These are phyloP conservation scores for Acestrorhynchus altus DNA, from an alignment of 2,797 vertebrate species.

Conservation along the genomic window DNA sequence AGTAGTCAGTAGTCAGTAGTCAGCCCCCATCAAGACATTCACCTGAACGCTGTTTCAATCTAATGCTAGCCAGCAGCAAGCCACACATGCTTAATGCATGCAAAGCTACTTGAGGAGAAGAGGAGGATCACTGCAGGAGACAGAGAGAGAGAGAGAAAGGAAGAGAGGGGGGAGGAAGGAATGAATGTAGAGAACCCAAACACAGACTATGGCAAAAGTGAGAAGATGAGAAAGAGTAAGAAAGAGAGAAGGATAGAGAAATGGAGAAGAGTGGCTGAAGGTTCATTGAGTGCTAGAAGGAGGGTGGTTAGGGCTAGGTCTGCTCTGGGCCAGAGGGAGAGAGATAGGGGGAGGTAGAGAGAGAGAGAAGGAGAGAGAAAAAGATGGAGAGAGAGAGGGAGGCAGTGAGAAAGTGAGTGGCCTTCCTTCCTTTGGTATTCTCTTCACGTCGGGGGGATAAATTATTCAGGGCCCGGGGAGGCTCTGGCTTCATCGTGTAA, in stretches of 20 bases:
- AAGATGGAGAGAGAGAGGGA: constrained; percentile 25
- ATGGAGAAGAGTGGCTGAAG: constrained; percentile 1
- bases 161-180: neutral
- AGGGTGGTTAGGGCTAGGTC: constrained; percentile 14
- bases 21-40: neutral
- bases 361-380: constrained; percentile 39
- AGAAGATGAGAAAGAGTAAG: constrained; percentile 40
- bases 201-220: neutral
- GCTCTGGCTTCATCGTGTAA: constrained; percentile 80
- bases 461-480: constrained; percentile 81
- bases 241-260: too few relatives aligned
- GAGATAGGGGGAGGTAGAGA: constrained; percentile 22
- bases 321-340: neutral
- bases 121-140: constrained; percentile 35
- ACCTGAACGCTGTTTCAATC: constrained; percentile 21
- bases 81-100: constrained; percentile 42
- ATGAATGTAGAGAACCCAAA: constrained; percentile 44
- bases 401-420: constrained; percentile 56
- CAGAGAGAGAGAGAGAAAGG: constrained; percentile 1
- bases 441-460: constrained; percentile 73
- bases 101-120: constrained; percentile 47
- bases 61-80: constrained; percentile 44
- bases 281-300: constrained; percentile 38
- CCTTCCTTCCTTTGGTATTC: constrained; percentile 67
- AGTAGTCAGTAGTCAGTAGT: too few relatives aligned